Evolutionary conservation across 2,797 vertebrate species (phyloP).

Genomic region (Acrossocheilus fasciatus): DNA sequence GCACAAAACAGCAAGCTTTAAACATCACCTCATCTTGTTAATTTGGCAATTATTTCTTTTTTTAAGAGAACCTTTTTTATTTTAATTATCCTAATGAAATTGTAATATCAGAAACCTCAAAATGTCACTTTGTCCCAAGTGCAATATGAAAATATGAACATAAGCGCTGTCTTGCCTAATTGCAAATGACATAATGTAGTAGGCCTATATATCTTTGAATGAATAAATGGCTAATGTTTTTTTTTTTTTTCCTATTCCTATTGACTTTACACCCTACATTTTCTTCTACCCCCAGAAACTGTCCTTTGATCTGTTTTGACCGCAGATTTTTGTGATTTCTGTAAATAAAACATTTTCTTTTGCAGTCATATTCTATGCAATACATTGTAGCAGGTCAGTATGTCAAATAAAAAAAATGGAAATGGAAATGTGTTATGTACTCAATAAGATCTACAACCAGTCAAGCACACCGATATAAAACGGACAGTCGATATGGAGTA

Average conservation of each 20-base stretch:
- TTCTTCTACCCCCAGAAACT: slow-evolving; percentile 40
- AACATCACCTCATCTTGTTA: slow-evolving; percentile 31
- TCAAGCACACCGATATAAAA: background rate
- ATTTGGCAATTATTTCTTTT: slow-evolving; percentile 33
- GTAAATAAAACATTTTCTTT: slow-evolving; percentile 60
- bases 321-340: slow-evolving; percentile 51
- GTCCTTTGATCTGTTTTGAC: slow-evolving; percentile 39
- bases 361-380: slow-evolving; percentile 66
- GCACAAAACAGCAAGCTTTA: slow-evolving; percentile 46
- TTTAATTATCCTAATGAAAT: slow-evolving; percentile 53
- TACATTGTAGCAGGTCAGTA: slow-evolving; percentile 66
- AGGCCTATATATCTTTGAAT: slow-evolving; percentile 39
- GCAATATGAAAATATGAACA: slow-evolving; percentile 64
- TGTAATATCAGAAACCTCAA: slow-evolving; percentile 57
- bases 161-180: slow-evolving; percentile 50
- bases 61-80: background rate
- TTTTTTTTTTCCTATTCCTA: slow-evolving; percentile 1
- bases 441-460: background rate
- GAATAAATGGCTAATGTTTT: slow-evolving; percentile 19
- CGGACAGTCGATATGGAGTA: background rate
- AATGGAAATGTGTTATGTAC: slow-evolving; percentile 13
- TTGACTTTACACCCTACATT: slow-evolving; percentile 26
- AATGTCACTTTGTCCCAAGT: slow-evolving; percentile 62
- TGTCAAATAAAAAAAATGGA: slow-evolving; percentile 47
- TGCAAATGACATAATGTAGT: slow-evolving; percentile 42